A percentile compares a stretch with the other conserved stretches of the same genome.
Evolutionary conservation across 1,140 invertebrate species (phyloP).

Genomic region (Ooceraea biroi): DNA sequence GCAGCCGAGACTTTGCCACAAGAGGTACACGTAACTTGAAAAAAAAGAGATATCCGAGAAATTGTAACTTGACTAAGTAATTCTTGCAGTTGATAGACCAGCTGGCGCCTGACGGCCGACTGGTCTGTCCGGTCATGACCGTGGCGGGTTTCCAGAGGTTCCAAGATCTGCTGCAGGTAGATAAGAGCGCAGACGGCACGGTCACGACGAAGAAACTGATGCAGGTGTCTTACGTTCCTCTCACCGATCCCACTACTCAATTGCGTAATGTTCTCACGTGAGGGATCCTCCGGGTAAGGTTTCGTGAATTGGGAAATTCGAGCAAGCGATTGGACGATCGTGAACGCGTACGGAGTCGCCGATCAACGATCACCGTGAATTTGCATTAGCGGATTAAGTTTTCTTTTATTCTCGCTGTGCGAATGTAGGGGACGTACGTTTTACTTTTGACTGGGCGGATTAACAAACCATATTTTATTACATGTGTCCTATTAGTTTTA

Average conservation of each 20-base stretch:
- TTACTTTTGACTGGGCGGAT: constrained; percentile 13
- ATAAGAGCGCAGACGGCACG: constrained; percentile 80
- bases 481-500: too few species aligned
- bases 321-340: background rate
- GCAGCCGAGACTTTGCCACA: constrained; percentile 87
- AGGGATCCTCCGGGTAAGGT: constrained; percentile 36
- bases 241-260: constrained; percentile 82
- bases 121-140: constrained; percentile 89
- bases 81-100: constrained; percentile 86
- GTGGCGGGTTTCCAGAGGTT: constrained; percentile 79
- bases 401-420: background rate
- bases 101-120: constrained; percentile 89
- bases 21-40: constrained; percentile 74
- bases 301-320: background rate
- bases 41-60: background rate
- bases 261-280: constrained; percentile 68
- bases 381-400: constrained; percentile 12
- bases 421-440: background rate
- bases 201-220: constrained; percentile 80
- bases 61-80: background rate
- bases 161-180: constrained; percentile 83
- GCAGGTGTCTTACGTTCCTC: constrained; percentile 84
- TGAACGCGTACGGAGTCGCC: background rate
- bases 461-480: constrained; percentile 69
- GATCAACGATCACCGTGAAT: constrained; percentile 27